phyloP scores from a whole-genome alignment of 2,797 vertebrate genomes.

The Danio jaintianensis region DNA sequence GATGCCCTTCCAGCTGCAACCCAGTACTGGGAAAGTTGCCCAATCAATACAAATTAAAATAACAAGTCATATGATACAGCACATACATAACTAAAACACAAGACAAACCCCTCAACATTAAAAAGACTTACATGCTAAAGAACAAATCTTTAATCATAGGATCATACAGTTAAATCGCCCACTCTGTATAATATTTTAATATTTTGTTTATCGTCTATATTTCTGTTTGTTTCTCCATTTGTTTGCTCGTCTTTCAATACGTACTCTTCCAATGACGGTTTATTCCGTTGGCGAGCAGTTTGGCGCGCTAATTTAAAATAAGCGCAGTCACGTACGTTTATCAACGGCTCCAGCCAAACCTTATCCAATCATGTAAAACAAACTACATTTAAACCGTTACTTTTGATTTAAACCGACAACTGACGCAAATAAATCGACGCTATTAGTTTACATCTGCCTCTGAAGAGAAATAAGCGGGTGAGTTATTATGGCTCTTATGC shows the following conservation, averaged over 20 bases:
- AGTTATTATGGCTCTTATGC: not conserved
- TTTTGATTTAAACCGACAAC: not conserved
- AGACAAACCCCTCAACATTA: too few relatives aligned
- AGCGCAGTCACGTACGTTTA: not conserved
- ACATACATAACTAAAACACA: too few relatives aligned
- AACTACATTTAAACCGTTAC: not conserved
- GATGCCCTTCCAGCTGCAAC: too few relatives aligned
- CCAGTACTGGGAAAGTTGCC: too few relatives aligned
- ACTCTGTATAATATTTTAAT: fast-evolving
- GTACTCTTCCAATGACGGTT: not conserved
- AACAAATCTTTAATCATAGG: too few relatives aligned
- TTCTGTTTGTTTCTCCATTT: not conserved
- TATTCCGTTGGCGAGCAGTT: not conserved
- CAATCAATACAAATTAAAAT: too few relatives aligned
- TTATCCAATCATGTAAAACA: not conserved
- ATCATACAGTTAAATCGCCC: too few relatives aligned
- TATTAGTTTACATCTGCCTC: not conserved
- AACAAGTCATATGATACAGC: not conserved
- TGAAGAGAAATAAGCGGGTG: not conserved
- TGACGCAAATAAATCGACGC: not conserved
- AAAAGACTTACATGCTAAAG: too few relatives aligned
- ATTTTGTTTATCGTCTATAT: not conserved
- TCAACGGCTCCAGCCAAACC: not conserved
- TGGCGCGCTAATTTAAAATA: not conserved
- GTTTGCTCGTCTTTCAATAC: not conserved